phyloP scores from a whole-genome alignment of 2,113 vertebrate species.

The Hassar affinis region DNA sequence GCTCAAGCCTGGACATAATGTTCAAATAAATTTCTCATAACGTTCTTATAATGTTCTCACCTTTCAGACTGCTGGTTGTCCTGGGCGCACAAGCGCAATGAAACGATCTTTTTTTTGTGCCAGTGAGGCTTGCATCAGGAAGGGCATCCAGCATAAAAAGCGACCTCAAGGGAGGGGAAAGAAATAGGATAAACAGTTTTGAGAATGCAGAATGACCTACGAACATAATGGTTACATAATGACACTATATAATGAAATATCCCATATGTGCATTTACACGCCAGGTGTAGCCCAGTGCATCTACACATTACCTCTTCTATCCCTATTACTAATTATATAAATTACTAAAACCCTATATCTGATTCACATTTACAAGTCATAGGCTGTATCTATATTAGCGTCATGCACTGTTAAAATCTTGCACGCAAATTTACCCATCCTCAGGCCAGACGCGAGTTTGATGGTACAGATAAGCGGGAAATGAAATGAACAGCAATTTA shows the following conservation, averaged over 20 bases:
- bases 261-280: neutral
- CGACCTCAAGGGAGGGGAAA: no score
- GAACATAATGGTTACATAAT: no score
- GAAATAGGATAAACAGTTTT: no score
- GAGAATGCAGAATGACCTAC: neutral
- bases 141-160: no score
- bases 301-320: neutral
- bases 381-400: neutral
- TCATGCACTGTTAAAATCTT: neutral
- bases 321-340: neutral
- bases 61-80: no score
- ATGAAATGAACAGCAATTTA: neutral
- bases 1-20: no score
- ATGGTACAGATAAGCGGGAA: neutral
- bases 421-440: neutral
- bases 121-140: no score
- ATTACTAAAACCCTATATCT: neutral
- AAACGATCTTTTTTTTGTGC: no score
- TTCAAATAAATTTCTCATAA: no score
- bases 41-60: no score
- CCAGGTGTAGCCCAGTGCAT: neutral
- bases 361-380: neutral
- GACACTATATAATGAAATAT: no score
- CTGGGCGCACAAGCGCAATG: no score
- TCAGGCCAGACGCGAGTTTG: neutral